These are phyloP conservation scores for Baccha elongata DNA, from an alignment of 2,888 invertebrate genomes.

Conservation along the genomic window DNA sequence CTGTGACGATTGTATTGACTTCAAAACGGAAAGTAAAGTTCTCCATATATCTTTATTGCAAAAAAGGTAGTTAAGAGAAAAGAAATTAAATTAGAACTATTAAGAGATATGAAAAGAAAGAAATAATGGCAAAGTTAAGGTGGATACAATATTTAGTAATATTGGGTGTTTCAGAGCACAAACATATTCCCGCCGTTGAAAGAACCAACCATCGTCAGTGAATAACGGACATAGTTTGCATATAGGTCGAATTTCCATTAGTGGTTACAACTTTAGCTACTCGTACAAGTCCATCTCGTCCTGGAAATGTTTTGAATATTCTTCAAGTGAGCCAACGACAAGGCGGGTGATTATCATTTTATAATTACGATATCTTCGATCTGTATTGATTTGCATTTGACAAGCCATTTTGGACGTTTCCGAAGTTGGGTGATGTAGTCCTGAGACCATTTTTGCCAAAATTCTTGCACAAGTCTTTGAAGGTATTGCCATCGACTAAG, in stretches of 20 bases:
- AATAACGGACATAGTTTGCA: conserved; percentile 46
- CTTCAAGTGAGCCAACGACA: conserved; percentile 74
- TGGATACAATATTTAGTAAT: no score
- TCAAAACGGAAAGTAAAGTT: no score
- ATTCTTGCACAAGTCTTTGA: conserved; percentile 74
- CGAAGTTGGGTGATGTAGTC: conserved; percentile 76
- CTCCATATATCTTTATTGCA: no score
- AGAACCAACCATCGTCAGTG: neutral
- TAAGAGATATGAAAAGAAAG: no score
- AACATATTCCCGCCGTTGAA: conserved; percentile 28
- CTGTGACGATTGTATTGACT: no score
- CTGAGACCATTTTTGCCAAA: conserved; percentile 75
- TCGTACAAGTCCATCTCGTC: conserved; percentile 73
- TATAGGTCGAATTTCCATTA: conserved; percentile 30
- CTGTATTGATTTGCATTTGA: conserved; percentile 44
- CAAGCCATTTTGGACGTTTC: conserved; percentile 74
- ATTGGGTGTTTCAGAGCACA: no score
- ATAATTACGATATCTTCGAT: conserved; percentile 75
- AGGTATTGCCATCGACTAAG: conserved; percentile 75
- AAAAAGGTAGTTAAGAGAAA: no score
- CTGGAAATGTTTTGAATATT: conserved; percentile 68
- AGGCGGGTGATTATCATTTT: conserved; percentile 74
- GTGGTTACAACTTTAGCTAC: conserved; percentile 56
- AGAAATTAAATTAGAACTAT: no score
- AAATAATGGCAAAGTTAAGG: no score